Conservation (phyloP, 2,888 invertebrate genomes). For the Camptogramma bilineatum region DNA sequence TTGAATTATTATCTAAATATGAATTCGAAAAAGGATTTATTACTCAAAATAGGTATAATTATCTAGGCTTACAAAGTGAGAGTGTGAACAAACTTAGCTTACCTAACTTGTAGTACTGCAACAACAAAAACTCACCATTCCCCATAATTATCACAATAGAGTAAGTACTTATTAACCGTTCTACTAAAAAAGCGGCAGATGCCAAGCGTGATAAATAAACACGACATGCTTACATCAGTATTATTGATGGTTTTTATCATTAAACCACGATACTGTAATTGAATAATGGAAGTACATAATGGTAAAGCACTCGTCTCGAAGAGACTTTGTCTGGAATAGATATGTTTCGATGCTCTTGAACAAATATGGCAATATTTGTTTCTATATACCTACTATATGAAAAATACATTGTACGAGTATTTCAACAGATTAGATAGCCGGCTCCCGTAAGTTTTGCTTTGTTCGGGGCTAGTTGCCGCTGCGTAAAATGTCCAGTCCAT, state of each 20-base stretch:
- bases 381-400: too few species aligned
- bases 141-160: constrained; percentile 30
- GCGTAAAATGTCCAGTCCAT: too few species aligned
- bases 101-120: constrained; percentile 16
- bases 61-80: constrained; percentile 26
- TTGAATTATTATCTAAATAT: too few species aligned
- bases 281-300: background rate
- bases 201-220: constrained; percentile 28
- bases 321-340: too few species aligned
- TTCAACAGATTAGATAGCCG: too few species aligned
- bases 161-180: constrained; percentile 34
- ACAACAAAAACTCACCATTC: constrained; percentile 20
- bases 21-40: too few species aligned
- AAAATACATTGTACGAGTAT: too few species aligned
- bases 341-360: too few species aligned
- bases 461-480: too few species aligned
- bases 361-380: too few species aligned
- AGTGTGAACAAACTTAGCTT: constrained; percentile 25
- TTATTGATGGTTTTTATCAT: constrained; percentile 17
- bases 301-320: too few species aligned
- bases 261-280: background rate
- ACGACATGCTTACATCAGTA: constrained; percentile 26
- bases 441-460: too few species aligned
- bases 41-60: background rate
- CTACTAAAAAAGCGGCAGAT: constrained; percentile 26